These are phyloP conservation scores for Petromus typicus DNA, from an alignment of 2,113 vertebrate genomes.

Conservation along the genomic window DNA sequence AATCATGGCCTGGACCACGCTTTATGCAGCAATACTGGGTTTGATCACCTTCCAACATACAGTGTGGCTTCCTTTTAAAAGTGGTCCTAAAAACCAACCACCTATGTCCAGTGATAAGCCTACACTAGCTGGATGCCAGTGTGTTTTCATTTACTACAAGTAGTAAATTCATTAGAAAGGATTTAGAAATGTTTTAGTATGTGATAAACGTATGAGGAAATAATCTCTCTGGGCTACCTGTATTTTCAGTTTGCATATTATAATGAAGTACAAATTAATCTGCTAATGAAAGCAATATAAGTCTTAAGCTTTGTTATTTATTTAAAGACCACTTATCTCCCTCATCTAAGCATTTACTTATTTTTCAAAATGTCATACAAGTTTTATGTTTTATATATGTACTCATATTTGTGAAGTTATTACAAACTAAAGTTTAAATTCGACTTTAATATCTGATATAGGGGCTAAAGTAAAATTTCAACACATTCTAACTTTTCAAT, in stretches of 20 bases:
- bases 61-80: background rate
- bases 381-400: background rate
- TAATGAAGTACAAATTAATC: constrained; percentile 33
- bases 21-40: background rate
- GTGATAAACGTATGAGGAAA: constrained; percentile 24
- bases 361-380: background rate
- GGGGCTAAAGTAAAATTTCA: background rate
- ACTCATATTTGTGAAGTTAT: background rate
- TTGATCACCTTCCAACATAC: background rate
- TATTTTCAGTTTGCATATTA: constrained; percentile 59
- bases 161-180: constrained; percentile 51
- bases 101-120: background rate
- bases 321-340: background rate
- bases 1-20: too few species aligned
- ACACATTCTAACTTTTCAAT: background rate
- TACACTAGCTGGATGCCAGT: background rate
- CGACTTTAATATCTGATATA: background rate
- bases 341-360: background rate
- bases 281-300: constrained; percentile 47
- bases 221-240: constrained; percentile 27
- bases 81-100: background rate
- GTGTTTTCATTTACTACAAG: background rate
- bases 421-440: background rate
- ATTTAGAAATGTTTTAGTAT: constrained; percentile 38
- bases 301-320: constrained; percentile 26